Evolutionary conservation across 2,113 vertebrate species (phyloP).

Genomic region (Oxygymnocypris stewartii): DNA sequence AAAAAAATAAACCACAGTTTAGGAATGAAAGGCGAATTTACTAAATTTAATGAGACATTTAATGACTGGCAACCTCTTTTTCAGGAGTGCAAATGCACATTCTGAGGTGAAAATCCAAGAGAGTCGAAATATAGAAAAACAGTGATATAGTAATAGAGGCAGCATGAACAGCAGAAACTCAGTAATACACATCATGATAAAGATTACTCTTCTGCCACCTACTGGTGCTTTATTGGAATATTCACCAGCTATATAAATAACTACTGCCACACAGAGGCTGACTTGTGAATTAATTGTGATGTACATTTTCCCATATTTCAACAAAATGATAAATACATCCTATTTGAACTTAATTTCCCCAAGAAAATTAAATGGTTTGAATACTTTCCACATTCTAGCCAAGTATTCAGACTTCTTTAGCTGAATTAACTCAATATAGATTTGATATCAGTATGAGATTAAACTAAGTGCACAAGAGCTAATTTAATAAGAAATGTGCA

Average conservation of each 20-base stretch:
- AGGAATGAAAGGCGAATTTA: neutral
- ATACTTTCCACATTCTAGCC: neutral
- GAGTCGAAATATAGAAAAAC: neutral
- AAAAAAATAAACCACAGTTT: neutral
- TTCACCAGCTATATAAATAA: neutral
- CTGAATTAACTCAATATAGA: neutral
- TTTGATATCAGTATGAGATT: neutral
- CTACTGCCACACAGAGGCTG: neutral
- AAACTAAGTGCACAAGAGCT: neutral
- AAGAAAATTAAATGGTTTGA: neutral
- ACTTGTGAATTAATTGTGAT: neutral
- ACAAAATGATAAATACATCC: neutral
- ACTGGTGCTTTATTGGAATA: neutral
- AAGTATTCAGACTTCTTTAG: neutral
- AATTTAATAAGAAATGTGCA: neutral
- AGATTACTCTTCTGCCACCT: slow-evolving; percentile 20
- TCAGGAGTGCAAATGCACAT: neutral
- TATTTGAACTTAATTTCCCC: neutral
- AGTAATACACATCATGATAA: neutral
- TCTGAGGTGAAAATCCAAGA: neutral
- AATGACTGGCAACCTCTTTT: neutral
- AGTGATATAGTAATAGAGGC: too few relatives aligned
- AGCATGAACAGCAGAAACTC: neutral
- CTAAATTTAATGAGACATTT: neutral
- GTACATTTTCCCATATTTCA: neutral